Conservation (phyloP, 2,797 vertebrate species). For the Hafferia zeledoni region DNA sequence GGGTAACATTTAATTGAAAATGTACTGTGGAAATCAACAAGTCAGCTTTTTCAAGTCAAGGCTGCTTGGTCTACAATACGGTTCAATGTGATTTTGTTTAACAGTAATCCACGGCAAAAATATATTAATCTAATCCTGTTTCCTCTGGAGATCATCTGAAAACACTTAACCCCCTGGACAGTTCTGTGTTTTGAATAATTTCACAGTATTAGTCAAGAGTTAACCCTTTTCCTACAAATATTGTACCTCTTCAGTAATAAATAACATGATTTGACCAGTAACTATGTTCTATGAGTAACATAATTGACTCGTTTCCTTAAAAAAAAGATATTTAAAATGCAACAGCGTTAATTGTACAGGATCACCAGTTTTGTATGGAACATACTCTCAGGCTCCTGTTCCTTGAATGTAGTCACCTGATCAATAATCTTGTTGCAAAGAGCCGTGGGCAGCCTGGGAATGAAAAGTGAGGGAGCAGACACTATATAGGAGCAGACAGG, state of each 20-base stretch:
- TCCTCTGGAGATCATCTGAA: neutral
- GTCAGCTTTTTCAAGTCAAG: slow-evolving; percentile 39
- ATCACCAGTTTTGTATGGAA: neutral
- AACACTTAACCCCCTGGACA: neutral
- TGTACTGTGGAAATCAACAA: slow-evolving; percentile 51
- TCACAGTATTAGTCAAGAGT: neutral
- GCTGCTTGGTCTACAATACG: neutral
- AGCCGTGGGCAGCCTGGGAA: neutral
- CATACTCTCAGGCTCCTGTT: neutral
- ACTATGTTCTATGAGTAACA: neutral
- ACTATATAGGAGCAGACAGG: neutral
- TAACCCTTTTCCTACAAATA: neutral
- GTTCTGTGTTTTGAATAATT: neutral
- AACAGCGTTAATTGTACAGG: neutral
- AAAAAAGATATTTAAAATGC: neutral
- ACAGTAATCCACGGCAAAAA: slow-evolving; percentile 39
- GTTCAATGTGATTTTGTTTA: slow-evolving; percentile 43
- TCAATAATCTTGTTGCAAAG: neutral
- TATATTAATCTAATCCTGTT: slow-evolving; percentile 21
- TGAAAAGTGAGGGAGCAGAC: fast-evolving
- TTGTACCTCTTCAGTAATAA: neutral
- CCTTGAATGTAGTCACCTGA: neutral
- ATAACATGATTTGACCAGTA: neutral
- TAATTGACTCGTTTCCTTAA: neutral
- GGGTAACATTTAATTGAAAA: slow-evolving; percentile 64